Percentiles rank a stretch among this genome's conserved stretches.
phyloP scores from a whole-genome alignment of 2,113 vertebrate species.

The Microcebus jonahi region DNA sequence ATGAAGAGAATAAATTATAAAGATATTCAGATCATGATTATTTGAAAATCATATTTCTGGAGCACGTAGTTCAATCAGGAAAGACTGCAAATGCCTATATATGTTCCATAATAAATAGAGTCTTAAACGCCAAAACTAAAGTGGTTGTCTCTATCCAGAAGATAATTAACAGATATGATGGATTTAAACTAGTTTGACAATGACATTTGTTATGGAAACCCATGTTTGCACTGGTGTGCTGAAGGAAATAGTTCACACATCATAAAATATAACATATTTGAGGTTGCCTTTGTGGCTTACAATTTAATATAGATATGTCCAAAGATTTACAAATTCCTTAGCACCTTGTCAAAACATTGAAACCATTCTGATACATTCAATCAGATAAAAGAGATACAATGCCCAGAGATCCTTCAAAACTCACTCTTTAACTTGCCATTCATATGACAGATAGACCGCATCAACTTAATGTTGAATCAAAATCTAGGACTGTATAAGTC shows the following conservation, averaged over 20 bases:
- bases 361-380: slow-evolving; percentile 21
- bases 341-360: slow-evolving; percentile 29
- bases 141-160: neutral
- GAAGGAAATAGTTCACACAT: neutral
- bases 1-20: neutral
- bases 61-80: neutral
- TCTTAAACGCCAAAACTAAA: neutral
- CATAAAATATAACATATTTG: neutral
- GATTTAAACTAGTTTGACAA: neutral
- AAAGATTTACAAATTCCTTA: neutral
- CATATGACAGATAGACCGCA: neutral
- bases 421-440: neutral
- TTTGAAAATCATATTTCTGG: neutral
- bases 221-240: neutral
- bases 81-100: neutral
- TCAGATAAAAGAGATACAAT: neutral
- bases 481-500: neutral
- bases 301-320: neutral
- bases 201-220: neutral
- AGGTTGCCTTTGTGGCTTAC: neutral
- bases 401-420: neutral
- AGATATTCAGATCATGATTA: neutral
- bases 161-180: neutral
- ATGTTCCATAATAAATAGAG: neutral
- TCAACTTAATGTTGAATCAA: neutral